Evolutionary conservation across 1,140 invertebrate genomes (phyloP), one percentile per base, ranked within the genome.

Genomic region (Uloborus diversus): DNA sequence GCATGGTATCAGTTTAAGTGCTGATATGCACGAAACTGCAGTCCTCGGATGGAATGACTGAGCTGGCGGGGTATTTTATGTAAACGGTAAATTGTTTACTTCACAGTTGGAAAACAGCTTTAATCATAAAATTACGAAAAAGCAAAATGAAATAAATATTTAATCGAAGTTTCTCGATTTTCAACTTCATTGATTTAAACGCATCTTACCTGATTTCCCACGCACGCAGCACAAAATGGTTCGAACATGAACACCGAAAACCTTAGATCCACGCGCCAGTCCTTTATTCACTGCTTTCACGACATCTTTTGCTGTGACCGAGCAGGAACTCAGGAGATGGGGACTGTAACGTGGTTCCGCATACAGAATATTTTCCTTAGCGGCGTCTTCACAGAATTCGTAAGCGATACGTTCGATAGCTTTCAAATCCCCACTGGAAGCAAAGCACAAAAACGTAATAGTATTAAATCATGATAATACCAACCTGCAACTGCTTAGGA

Each of bases 331-430:
- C 0, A 90, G 78, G 1, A 89, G 79, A 78, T 91, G 90, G 0
- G 91, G 91, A 61, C 84, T 86, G 82, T 88, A 91, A 7, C 91
- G 86, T 0, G 86, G 87, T 85, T 92, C 91, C n/a, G 87, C 86
- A 83, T 92, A 92, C 20, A 87, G 80, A 2, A 91, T 87, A 25
- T 88, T 87, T 64, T 89, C 80, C 4, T 84, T 83, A 0, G 87
- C 85, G 79, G 87, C 85, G 83, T 91, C 90, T 84, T 91, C 90
- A 79, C 89, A 90, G 79, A 90, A 88, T 83, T 92, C 91, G 81
- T 90, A 90, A 1, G 90, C 89, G n/a, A 91, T 85, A 57, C 89
- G 84, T 81, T 89, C 87, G 25, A 91, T 87, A 0, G 89, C 90
- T 35, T 86, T 84, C 14, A 86, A 66, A 82, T 90, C 89, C 30